Percentiles rank a stretch among this genome's conserved stretches.
Conservation (phyloP, 2,888 invertebrate genomes). For the Trypoxylon attenuatum region DNA sequence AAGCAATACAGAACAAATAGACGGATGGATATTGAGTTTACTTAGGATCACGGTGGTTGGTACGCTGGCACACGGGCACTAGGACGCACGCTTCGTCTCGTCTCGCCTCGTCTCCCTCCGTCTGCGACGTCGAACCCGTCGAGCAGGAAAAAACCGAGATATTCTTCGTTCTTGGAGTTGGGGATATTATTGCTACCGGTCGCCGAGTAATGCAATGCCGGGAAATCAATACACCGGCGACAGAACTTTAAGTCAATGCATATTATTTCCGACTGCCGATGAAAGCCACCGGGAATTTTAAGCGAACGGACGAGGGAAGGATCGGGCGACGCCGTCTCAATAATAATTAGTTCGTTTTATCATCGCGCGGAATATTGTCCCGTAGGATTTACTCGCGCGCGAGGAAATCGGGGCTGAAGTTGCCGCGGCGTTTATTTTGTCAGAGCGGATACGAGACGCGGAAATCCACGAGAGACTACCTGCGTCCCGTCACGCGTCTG, state of each 20-base stretch:
- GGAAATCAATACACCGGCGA: slow-evolving; percentile 33
- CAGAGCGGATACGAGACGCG: slow-evolving; percentile 6
- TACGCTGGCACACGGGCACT: no score
- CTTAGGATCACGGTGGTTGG: slow-evolving; percentile 21
- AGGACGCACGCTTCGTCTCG: no score
- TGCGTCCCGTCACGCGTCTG: neutral
- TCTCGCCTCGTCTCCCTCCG: neutral
- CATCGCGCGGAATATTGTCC: no score
- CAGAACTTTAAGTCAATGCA: slow-evolving; percentile 37
- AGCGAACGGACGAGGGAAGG: no score
- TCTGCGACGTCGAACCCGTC: slow-evolving; percentile 20
- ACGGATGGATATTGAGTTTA: slow-evolving; percentile 38
- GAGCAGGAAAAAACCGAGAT: slow-evolving; percentile 30
- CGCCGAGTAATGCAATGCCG: slow-evolving; percentile 26
- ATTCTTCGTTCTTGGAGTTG: slow-evolving; percentile 17
- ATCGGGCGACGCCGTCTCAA: slow-evolving; percentile 2
- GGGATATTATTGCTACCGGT: slow-evolving; percentile 20
- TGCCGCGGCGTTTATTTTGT: no score
- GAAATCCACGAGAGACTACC: slow-evolving; percentile 19
- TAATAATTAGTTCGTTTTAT: no score
- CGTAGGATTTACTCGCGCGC: no score
- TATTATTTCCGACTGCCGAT: slow-evolving; percentile 16
- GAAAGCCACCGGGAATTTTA: slow-evolving; percentile 11
- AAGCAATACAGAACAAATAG: slow-evolving; percentile 24
- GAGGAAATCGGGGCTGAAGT: no score